A percentile compares a stretch with the other conserved stretches of the same genome.
These are phyloP conservation scores for Tamias sibiricus DNA, from an alignment of 2,113 vertebrate genomes.

Conservation along the genomic window DNA sequence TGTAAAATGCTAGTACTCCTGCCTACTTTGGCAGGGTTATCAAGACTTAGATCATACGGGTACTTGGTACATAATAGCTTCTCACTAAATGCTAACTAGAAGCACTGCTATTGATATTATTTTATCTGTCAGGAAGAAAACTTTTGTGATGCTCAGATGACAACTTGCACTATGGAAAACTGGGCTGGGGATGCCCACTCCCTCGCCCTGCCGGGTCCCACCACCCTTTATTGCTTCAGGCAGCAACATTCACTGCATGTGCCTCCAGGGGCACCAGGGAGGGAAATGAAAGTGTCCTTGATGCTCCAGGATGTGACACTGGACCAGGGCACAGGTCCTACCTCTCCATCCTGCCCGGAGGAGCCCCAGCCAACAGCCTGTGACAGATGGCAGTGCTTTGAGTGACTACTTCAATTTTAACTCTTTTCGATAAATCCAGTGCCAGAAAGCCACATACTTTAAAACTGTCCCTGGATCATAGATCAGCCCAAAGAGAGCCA, in stretches of 20 bases:
- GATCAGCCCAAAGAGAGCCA: slow-evolving; percentile 84
- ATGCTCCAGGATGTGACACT: background rate
- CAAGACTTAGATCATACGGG: background rate
- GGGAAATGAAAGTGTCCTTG: background rate
- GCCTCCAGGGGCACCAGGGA: background rate
- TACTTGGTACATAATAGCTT: background rate
- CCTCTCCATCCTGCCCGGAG: background rate
- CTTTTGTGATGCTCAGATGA: background rate
- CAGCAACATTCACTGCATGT: too few relatives aligned
- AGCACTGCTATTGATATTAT: background rate
- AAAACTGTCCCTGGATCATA: slow-evolving; percentile 83
- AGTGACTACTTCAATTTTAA: slow-evolving; percentile 82
- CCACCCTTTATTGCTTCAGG: background rate
- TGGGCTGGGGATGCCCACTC: background rate
- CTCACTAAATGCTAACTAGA: background rate
- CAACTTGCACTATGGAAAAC: background rate
- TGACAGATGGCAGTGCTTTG: slow-evolving; percentile 80
- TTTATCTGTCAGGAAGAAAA: background rate
- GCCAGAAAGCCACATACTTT: slow-evolving; percentile 82
- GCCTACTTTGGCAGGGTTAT: background rate
- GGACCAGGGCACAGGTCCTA: background rate
- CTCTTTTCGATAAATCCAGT: slow-evolving; percentile 78
- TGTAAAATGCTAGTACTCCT: too few relatives aligned
- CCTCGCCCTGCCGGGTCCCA: background rate
- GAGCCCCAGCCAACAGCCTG: background rate